A percentile compares a stretch with the other conserved stretches of the same genome.
phyloP scores from a whole-genome alignment of 2,888 invertebrate species.

The Barypeithes pellucidus region DNA sequence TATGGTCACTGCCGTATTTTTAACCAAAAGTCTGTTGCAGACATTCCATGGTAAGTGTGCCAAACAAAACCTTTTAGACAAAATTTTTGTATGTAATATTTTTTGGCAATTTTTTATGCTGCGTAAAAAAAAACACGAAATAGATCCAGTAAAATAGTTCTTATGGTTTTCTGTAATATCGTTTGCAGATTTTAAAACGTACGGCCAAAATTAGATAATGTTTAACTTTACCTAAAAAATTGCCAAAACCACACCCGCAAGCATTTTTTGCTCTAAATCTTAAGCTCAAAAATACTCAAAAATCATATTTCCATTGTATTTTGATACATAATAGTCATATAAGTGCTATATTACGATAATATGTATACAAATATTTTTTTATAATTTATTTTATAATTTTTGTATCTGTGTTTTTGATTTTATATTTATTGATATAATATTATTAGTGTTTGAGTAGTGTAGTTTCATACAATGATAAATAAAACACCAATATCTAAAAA shows the following conservation, averaged over 20 bases:
- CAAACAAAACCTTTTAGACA: conserved; percentile 56
- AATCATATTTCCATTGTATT: conserved; percentile 57
- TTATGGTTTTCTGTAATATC: neutral
- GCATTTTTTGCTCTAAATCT: conserved; percentile 25
- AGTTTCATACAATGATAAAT: conserved; percentile 58
- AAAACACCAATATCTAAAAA: conserved; percentile 42
- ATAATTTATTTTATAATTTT: conserved; percentile 50
- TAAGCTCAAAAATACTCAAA: conserved; percentile 55
- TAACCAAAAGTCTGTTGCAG: conserved; percentile 36
- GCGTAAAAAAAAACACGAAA: neutral
- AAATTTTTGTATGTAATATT: conserved; percentile 7
- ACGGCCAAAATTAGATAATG: too few relatives aligned
- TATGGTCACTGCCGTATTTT: conserved; percentile 42
- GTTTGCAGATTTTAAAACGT: neutral
- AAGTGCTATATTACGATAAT: conserved; percentile 58
- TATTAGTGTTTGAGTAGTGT: conserved; percentile 61
- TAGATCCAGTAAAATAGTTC: too few relatives aligned
- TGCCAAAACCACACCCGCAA: neutral
- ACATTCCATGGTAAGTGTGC: conserved; percentile 55
- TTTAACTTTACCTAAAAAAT: neutral
- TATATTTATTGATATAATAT: conserved; percentile 60
- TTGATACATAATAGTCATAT: conserved; percentile 59
- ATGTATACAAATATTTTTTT: conserved; percentile 51
- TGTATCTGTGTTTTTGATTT: conserved; percentile 53
- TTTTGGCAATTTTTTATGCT: conserved; percentile 11